Evolutionary conservation across 2,888 invertebrate genomes (phyloP), one percentile per base, ranked within the genome.

Genomic region (Agapostemon virescens): DNA sequence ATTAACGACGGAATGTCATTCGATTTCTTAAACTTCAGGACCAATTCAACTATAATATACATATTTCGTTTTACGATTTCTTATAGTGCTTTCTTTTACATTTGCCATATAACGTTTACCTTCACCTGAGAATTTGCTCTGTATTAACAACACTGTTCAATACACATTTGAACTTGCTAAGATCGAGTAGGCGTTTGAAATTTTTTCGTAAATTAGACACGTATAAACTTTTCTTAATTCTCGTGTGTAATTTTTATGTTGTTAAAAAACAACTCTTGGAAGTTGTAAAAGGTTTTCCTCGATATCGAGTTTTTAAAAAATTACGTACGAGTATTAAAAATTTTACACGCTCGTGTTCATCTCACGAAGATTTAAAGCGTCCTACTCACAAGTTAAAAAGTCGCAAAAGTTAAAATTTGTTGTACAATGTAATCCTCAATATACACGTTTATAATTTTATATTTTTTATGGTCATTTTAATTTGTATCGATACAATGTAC

Each of bases 21-120:
- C 23, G 42, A 55, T 64, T 69, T n/a, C 13, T 38, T 75, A 40
- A 69, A 70, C 33, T 55, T 55, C 58, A 52, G 69, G n/a, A 61
- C 40, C 23, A 63, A 67, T 55, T 75, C 26, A 71, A 77, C 76
- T 55, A n/a, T 52, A 66, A 55, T 71, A 49, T 71, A 77, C 26
- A 71, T 61, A n/a, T 64, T 74, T 20, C 33, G 23, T 61, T 45
- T 30, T 42, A 58, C 26, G 23, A 36, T 58, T 45, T 61, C 20
- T 20, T 67, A 45, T 58, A 66, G 23, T 23, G 17, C 36, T 30
- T 30, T 70, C 20, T 45, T 70, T 33, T 58, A 67, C 36, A 55
- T 33, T 69, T 63, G 49, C 69, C 40, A 58, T 71, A 45, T 40
- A 63, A 63, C 23, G n/a, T 64, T 67, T 23, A 67, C n/a, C 23